Evolutionary conservation across 2,113 vertebrate species (phyloP), one percentile per base, ranked within the genome.

Genomic region (Pelecanoides urinatrix): DNA sequence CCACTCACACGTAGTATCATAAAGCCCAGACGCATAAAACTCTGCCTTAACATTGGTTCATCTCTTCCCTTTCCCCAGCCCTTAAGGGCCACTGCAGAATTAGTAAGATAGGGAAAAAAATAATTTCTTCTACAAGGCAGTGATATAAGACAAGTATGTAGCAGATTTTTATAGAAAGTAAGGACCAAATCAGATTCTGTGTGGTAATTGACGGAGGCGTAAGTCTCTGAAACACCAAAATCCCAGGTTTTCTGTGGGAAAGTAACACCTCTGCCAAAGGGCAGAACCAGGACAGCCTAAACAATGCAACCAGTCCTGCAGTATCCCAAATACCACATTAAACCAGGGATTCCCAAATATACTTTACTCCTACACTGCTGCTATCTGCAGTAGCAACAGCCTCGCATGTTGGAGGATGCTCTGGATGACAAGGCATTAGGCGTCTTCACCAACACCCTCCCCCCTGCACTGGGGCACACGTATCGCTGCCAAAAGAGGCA

Each of bases 391-490:
- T 8, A 74, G 49, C 78, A 25, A 21, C 38, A 55, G 65, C 74
- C 47, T 62, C 6, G 1, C 38, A 18, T 17, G 11, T 40, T n/a
- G n/a, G n/a, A n/a, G n/a, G n/a, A 4, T 7, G 13, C 29, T 61
- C 44, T n/a, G 56, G 67, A 12, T 68, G 53, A 22, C 8, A 15
- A 50, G 50, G 50, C 66, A 40, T n/a, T 6, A 34, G 53, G 47
- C 1, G 0, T 8, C 73, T 36, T 50, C 68, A 67, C 56, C 72
- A 63, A 63, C 52, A 56, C 58, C 56, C 66, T 66, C 40, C 36
- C 29, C n/a, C 2, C n/a, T 27, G 10, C 2, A 0, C 78, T 2
- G 13, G 62, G 56, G 22, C 34, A 30, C 1, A 0, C 1, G 1
- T 19, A 18, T 17, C 18, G 0, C 40, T 93, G 72, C 52, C 47